Evolutionary conservation across 2,113 vertebrate species (phyloP).

Genomic region (Narcine bancroftii): DNA sequence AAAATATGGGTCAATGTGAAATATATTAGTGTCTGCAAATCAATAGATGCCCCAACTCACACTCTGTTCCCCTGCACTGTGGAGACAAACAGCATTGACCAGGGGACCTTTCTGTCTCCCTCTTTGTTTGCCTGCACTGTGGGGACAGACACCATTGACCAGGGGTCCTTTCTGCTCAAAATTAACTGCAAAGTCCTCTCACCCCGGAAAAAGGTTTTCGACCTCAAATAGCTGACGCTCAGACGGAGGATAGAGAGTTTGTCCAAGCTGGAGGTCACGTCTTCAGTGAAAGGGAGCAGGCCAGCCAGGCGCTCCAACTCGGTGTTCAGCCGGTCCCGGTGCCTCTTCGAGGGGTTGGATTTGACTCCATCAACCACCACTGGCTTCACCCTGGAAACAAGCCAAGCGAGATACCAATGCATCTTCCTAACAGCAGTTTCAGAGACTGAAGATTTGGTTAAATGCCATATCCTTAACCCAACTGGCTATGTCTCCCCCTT

Average conservation of each 20-base stretch:
- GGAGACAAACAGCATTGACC: too few relatives aligned
- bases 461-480: background rate
- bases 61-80: background rate
- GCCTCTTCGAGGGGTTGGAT: conserved; percentile 58
- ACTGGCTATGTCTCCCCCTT: background rate
- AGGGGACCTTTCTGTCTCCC: too few relatives aligned
- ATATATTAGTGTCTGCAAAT: background rate
- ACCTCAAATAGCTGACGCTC: conserved; percentile 52
- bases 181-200: background rate
- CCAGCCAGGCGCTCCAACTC: conserved; percentile 54
- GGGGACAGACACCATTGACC: background rate
- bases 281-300: conserved; percentile 52
- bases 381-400: conserved; percentile 42
- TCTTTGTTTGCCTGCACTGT: background rate
- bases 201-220: conserved; percentile 54
- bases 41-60: background rate
- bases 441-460: background rate
- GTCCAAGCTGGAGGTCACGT: conserved; percentile 54
- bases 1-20: background rate
- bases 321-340: conserved; percentile 55
- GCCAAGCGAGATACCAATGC: background rate
- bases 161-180: too few relatives aligned
- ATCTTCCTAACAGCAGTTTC: background rate
- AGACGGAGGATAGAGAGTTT: conserved; percentile 58
- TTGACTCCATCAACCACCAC: conserved; percentile 43